A percentile compares a stretch with the other conserved stretches of the same genome.
These are phyloP conservation scores for Acanthopleura granulata DNA, from an alignment of 2,888 invertebrate genomes.

Conservation along the genomic window DNA sequence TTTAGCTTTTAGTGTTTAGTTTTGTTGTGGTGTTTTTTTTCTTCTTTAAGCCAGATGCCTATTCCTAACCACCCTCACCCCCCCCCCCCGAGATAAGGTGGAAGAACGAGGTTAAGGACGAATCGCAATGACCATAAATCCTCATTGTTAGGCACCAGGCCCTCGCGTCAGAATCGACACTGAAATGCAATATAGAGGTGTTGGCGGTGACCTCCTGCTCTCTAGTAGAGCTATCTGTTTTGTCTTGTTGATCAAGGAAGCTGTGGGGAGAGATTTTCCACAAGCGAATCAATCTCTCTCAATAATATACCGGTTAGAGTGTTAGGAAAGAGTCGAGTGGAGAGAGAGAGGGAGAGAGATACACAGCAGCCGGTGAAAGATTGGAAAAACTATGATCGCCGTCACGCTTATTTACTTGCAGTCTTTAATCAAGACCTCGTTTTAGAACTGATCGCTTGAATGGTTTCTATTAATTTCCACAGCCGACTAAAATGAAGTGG, in stretches of 20 bases:
- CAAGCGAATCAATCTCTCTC: not conserved
- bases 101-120: too few species aligned
- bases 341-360: not conserved
- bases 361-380: not conserved
- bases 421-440: slow-evolving; percentile 18
- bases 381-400: too few species aligned
- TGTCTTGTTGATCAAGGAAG: not conserved
- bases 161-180: not conserved
- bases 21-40: too few species aligned
- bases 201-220: not conserved
- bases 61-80: too few species aligned
- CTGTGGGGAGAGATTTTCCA: not conserved
- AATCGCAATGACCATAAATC: too few species aligned
- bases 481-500: not conserved
- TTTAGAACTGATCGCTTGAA: slow-evolving; percentile 16
- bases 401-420: not conserved
- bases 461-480: slow-evolving; percentile 18
- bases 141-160: too few species aligned
- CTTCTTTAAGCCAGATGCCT: too few species aligned
- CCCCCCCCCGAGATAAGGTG: too few species aligned
- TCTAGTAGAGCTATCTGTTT: not conserved
- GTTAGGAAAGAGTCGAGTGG: not conserved
- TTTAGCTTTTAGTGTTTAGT: too few species aligned
- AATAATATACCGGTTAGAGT: not conserved
- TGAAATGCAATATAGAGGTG: not conserved